Conservation (phyloP, 2,888 invertebrate species). For the Siphonodentalium dalli region DNA sequence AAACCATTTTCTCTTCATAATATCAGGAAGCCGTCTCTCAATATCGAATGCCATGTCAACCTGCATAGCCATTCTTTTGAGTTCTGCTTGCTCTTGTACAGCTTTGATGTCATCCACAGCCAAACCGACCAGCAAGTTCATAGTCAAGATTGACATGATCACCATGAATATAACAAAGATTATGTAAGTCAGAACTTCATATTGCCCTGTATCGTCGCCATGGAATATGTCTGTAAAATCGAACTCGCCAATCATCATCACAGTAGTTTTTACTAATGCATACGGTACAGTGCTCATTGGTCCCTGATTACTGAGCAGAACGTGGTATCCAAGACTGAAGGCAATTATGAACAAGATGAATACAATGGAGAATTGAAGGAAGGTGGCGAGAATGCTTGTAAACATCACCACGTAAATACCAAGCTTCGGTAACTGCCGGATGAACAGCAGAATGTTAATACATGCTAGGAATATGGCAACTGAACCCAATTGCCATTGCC, state of each 20-base stretch:
- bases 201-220: conserved; percentile 27
- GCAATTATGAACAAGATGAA: conserved; percentile 63
- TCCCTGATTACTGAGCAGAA: conserved; percentile 54
- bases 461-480: conserved; percentile 67
- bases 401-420: conserved; percentile 66
- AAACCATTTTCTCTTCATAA: conserved; percentile 59
- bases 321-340: conserved; percentile 61
- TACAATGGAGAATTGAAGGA: conserved; percentile 61
- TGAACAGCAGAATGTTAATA: conserved; percentile 63
- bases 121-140: conserved; percentile 63
- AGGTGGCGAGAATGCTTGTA: conserved; percentile 61
- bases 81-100: conserved; percentile 65
- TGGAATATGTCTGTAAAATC: conserved; percentile 37
- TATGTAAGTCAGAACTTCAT: conserved; percentile 51
- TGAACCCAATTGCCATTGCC: conserved; percentile 69
- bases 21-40: conserved; percentile 64
- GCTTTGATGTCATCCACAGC: conserved; percentile 68
- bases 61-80: conserved; percentile 56
- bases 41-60: conserved; percentile 66
- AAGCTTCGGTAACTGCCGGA: conserved; percentile 62
- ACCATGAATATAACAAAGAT: conserved; percentile 58
- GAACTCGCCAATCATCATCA: conserved; percentile 57
- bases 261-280: conserved; percentile 45
- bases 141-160: conserved; percentile 47
- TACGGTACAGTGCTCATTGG: no score